Evolutionary conservation across 2,888 invertebrate species (phyloP).

Genomic region (Andrena dorsata): DNA sequence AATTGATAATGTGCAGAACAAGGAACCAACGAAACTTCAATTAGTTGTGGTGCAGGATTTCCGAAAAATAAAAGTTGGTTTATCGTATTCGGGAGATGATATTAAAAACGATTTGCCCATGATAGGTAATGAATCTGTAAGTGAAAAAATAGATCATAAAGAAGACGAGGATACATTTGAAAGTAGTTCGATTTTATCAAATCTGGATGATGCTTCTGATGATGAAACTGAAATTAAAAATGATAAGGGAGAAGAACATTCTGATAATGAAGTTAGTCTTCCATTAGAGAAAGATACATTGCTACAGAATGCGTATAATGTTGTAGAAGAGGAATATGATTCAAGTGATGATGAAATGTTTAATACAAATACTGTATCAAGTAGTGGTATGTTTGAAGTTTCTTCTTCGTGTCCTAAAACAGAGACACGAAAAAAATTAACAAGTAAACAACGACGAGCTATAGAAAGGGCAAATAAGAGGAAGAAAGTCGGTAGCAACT

Average conservation of each 20-base stretch:
- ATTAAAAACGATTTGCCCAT: constrained; percentile 78
- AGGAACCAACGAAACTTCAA: constrained; percentile 41
- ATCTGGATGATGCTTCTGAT: constrained; percentile 16
- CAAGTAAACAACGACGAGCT: constrained; percentile 92
- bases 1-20: constrained; percentile 21
- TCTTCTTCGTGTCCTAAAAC: constrained; percentile 84
- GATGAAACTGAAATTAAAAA: constrained; percentile 74
- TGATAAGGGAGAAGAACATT: constrained; percentile 36
- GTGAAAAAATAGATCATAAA: not conserved
- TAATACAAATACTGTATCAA: constrained; percentile 85
- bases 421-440: constrained; percentile 86
- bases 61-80: constrained; percentile 91
- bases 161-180: constrained; percentile 30
- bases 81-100: constrained; percentile 89
- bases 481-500: constrained; percentile 94
- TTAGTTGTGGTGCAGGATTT: constrained; percentile 86
- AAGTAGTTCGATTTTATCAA: constrained; percentile 22
- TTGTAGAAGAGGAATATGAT: constrained; percentile 83
- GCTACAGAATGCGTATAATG: constrained; percentile 80
- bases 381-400: constrained; percentile 85
- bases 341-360: constrained; percentile 86
- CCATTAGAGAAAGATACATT: constrained; percentile 83
- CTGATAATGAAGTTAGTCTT: constrained; percentile 63
- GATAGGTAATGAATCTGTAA: constrained; percentile 29
- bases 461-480: constrained; percentile 91